Conservation (phyloP, 2,113 vertebrate species). For the Hiodon alosoides region DNA sequence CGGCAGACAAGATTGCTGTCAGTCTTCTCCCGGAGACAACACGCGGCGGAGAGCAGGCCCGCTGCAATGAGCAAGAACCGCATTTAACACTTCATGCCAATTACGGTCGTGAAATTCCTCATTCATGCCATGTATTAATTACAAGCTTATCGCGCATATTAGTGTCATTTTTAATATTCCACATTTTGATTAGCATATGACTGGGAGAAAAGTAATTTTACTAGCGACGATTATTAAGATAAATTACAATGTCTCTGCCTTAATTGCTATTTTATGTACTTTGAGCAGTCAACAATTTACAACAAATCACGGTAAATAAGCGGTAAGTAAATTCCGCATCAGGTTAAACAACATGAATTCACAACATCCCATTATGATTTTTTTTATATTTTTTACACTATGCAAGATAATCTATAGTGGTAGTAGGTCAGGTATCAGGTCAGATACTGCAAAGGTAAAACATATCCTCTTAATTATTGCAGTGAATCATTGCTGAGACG, state of each 20-base stretch:
- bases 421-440: no score
- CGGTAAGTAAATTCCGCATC: constrained; percentile 15
- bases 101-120: constrained; percentile 38
- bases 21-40: constrained; percentile 43
- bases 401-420: no score
- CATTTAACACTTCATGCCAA: constrained; percentile 53
- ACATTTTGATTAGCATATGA: constrained; percentile 62
- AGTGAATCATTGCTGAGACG: no score
- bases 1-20: constrained; percentile 43
- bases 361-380: constrained; percentile 37
- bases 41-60: constrained; percentile 34
- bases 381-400: background rate
- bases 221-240: constrained; percentile 60
- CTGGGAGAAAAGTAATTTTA: constrained; percentile 50
- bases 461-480: no score
- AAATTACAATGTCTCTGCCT: constrained; percentile 57
- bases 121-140: constrained; percentile 55
- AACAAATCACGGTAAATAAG: constrained; percentile 57
- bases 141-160: constrained; percentile 53
- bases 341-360: constrained; percentile 43
- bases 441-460: no score
- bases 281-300: constrained; percentile 51
- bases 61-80: constrained; percentile 53
- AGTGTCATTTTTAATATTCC: constrained; percentile 65
- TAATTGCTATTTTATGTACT: constrained; percentile 60